Base-by-base conservation (phyloP, 1,140 invertebrate genomes). In the Asbolus verrucosus region DNA sequence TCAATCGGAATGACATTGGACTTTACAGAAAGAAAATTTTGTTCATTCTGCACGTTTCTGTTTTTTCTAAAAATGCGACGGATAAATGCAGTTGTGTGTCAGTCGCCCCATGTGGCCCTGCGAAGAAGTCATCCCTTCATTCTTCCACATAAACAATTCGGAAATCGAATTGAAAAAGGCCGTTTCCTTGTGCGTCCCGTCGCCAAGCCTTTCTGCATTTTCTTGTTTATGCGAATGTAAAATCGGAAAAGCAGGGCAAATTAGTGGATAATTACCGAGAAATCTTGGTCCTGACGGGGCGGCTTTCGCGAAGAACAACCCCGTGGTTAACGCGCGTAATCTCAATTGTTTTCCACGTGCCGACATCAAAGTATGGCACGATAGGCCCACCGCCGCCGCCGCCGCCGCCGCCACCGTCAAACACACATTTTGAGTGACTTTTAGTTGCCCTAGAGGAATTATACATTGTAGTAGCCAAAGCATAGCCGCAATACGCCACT, bases 371-470 rank as follows among this genome's bases (percentile, higher is more conserved):
- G 61, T 63, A 19, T 63, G 39, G 6, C 11, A 16, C 16, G 21
- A 59, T 30, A 21, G 27, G 50, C 24, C 27, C 31, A 50, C 41
- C 39, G 43, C 43, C 30, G 19, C 9, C 11, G 33, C 36, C 61
- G 31, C 31, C 33, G 33, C 43, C 61, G 36, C 50, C 33, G 24
- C 13, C 59, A 13, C 59, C 30, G 62, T 65, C 66, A 59, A 71
- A 71, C 69, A 71, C 65, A 46, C 69, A 67, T 68, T 73, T 73
- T 71, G 72, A 73, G 72, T 73, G 72, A 73, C 72, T 73, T 73
- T 71, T 71, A 71, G 72, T 65, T 72, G 65, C 72, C 72, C 72
- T 68, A 62, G 59, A 73, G 72, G 72, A 73, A 73, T 73, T 73
- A 71, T 70, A 73, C 69, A 73, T 66, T 70, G 72, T 70, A 70